phyloP scores from a whole-genome alignment of 2,797 vertebrate genomes.

The Sorex maritimensis region DNA sequence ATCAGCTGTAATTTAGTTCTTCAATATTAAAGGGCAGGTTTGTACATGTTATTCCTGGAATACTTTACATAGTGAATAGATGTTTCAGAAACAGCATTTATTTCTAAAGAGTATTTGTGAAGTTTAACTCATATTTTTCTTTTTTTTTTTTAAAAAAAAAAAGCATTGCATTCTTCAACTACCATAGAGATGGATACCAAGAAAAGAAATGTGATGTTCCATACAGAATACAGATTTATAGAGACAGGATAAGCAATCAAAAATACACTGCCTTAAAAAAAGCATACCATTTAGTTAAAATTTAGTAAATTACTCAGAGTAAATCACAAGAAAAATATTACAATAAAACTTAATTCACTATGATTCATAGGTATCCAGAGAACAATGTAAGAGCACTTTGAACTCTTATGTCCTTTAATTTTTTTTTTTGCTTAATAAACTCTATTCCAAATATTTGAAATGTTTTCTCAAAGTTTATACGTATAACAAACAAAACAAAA shows the following conservation, averaged over 20 bases:
- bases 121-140: background rate
- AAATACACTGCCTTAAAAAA: conserved; percentile 17
- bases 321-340: conserved; percentile 31
- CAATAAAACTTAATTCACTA: conserved; percentile 28
- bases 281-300: background rate
- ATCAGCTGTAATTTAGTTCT: background rate
- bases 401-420: background rate
- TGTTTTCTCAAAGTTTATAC: background rate
- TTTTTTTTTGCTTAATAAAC: background rate
- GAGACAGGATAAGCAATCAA: conserved; percentile 20
- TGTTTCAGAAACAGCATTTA: background rate
- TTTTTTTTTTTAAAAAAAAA: background rate
- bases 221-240: background rate
- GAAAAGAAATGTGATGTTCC: conserved; percentile 37
- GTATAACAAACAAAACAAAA: background rate
- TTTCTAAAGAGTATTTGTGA: conserved; percentile 31
- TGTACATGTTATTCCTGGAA: background rate
- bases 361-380: background rate
- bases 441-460: conserved; percentile 4
- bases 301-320: conserved; percentile 24
- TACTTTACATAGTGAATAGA: background rate
- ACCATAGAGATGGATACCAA: background rate
- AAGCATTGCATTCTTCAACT: no score
- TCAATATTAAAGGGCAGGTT: background rate
- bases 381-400: background rate